Evolutionary conservation across 1,140 invertebrate genomes (phyloP).

Genomic region (Samia ricini): DNA sequence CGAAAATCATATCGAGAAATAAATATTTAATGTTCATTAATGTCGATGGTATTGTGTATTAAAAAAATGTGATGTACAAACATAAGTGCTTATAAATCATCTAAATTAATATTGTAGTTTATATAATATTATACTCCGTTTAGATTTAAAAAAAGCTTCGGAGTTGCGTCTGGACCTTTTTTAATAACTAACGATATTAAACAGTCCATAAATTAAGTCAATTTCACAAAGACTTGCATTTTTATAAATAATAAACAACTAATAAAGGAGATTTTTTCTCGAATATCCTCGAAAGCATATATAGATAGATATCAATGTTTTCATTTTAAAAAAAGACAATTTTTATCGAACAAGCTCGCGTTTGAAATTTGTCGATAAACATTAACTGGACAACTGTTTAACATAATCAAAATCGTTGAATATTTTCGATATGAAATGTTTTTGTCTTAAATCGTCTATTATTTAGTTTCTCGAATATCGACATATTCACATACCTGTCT

Average conservation of each 20-base stretch:
- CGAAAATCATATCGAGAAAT: no score
- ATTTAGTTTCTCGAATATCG: background rate
- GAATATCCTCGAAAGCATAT: no score
- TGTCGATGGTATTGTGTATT: background rate
- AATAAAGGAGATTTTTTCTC: no score
- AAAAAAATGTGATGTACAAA: background rate
- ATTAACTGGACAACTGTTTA: no score
- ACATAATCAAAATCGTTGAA: no score
- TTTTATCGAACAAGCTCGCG: no score
- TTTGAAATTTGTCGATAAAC: no score
- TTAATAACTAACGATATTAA: background rate
- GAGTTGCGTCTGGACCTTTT: background rate
- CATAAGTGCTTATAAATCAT: background rate
- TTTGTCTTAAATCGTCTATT: no score
- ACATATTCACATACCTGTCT: background rate
- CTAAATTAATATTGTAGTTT: background rate
- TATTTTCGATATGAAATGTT: no score
- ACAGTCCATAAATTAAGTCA: background rate
- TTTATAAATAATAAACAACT: background rate
- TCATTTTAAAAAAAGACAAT: no score
- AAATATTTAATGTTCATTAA: no score
- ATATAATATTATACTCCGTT: background rate
- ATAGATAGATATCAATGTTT: no score
- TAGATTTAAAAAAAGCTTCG: background rate
- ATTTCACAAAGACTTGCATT: background rate